Evolutionary conservation across 2,113 vertebrate genomes (phyloP), one percentile per base, ranked within the genome.

Genomic region (Callaeas wilsoni): DNA sequence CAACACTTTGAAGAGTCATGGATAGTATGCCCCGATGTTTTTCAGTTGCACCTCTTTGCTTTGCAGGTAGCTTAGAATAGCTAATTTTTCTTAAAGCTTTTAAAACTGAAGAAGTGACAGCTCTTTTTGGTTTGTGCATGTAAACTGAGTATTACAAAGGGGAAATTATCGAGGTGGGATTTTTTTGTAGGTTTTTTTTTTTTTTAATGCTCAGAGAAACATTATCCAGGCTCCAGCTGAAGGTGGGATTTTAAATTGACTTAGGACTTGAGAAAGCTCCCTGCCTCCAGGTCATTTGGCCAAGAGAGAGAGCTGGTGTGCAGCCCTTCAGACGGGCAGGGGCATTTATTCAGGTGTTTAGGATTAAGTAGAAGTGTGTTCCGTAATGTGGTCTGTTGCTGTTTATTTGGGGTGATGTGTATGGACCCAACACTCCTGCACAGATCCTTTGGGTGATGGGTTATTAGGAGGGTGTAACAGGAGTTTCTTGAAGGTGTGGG

Each of bases 341-440:
- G 63, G 32, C 17, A 1, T 47, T 60, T 55, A 42, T 53, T 88
- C 73, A 52, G 52, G 71, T 84, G 70, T 73, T 91, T 23, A 15
- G 60, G 29, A 46, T 65, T n/a, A 13, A 7, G 18, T 3, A 57
- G 30, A 56, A 75, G 7, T 12, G 16, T 37, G n/a, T 91, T 95
- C 29, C 4, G 0, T 68, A 86, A 88, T 0, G 4, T 44, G 60
- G 5, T 41, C 37, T 73, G 26, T 44, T 76, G 49, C 56, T 11
- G 12, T 27, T 76, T 75, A 23, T 75, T 87, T 83, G 65, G 81
- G 16, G 56, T 47, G 57, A 49, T 0, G 12, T 68, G 33, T 10
- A 19, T 25, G 59, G 53, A 56, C 16, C 14, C 33, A 14, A 1
- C 7, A 4, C 1, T 1, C 3, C 0, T 30, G 63, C 13, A 25